Percentiles rank a stretch among this genome's conserved stretches.
Conservation (phyloP, 2,888 invertebrate genomes). For the Uropetala carovei region DNA sequence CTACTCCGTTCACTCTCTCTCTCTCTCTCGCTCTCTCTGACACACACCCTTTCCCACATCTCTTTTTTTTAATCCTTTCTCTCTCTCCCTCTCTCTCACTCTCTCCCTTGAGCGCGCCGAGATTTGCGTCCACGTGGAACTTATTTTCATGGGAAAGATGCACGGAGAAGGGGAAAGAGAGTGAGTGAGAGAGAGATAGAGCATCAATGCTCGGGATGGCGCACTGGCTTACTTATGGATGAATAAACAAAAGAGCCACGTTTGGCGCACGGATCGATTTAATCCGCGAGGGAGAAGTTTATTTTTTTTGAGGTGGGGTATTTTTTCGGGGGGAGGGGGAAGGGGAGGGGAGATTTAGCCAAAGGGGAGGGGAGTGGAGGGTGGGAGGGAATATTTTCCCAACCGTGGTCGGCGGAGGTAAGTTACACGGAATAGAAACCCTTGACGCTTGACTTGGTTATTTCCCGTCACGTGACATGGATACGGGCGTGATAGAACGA, state of each 20-base stretch:
- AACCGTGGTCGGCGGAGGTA: neutral
- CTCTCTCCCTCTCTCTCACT: neutral
- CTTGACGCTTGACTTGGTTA: constrained; percentile 29
- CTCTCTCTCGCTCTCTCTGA: neutral
- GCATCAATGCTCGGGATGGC: neutral
- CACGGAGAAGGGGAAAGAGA: neutral
- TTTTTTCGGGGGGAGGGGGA: neutral
- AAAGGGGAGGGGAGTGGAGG: neutral
- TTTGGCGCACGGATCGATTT: constrained; percentile 8
- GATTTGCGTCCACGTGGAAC: neutral
- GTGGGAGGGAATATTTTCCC: neutral
- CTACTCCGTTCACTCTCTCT: neutral
- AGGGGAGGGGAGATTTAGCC: neutral
- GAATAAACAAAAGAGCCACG: constrained; percentile 21
- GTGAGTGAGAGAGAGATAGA: neutral
- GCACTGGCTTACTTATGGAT: constrained; percentile 31
- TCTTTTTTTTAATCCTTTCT: neutral
- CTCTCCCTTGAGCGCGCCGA: neutral
- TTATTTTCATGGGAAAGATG: neutral
- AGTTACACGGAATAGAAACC: neutral
- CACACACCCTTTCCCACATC: neutral
- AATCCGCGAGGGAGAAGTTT: neutral
- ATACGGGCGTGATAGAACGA: neutral
- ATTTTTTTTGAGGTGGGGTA: too few species aligned
- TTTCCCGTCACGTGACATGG: constrained; percentile 4